A percentile compares a stretch with the other conserved stretches of the same genome.
These are phyloP conservation scores for Gnatocerus cornutus DNA, from an alignment of 2,888 invertebrate species.

Conservation along the genomic window DNA sequence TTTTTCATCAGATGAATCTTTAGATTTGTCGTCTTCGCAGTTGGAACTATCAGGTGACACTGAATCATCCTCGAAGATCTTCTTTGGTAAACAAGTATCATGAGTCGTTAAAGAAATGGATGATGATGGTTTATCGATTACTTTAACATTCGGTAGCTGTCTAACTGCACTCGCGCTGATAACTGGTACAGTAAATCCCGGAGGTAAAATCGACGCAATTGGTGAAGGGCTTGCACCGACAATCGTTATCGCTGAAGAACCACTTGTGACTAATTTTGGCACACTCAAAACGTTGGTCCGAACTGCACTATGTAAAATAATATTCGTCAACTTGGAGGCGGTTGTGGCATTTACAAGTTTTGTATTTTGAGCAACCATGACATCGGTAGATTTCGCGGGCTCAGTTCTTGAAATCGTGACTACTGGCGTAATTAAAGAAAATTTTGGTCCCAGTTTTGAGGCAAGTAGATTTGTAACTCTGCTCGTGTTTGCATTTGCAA, in stretches of 20 bases:
- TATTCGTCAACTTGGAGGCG: slow-evolving; percentile 62
- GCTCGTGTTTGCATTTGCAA: slow-evolving; percentile 27
- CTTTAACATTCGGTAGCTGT: slow-evolving; percentile 69
- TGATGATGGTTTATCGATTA: slow-evolving; percentile 71
- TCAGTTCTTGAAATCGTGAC: slow-evolving; percentile 51
- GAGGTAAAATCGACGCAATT: slow-evolving; percentile 67
- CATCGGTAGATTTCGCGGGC: slow-evolving; percentile 55
- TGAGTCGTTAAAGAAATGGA: slow-evolving; percentile 74
- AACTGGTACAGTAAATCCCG: slow-evolving; percentile 68
- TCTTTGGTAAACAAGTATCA: slow-evolving; percentile 77
- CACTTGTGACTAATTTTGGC: slow-evolving; percentile 65
- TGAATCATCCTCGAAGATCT: slow-evolving; percentile 80
- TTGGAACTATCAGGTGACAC: slow-evolving; percentile 75
- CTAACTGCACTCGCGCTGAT: slow-evolving; percentile 70
- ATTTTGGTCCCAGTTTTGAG: slow-evolving; percentile 58
- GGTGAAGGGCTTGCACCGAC: slow-evolving; percentile 68
- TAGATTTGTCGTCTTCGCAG: slow-evolving; percentile 69
- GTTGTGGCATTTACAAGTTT: slow-evolving; percentile 62
- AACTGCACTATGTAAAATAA: slow-evolving; percentile 64
- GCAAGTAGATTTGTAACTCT: slow-evolving; percentile 42
- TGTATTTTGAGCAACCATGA: slow-evolving; percentile 61
- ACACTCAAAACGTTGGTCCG: slow-evolving; percentile 65
- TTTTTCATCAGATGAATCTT: slow-evolving; percentile 64
- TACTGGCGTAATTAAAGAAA: slow-evolving; percentile 61
- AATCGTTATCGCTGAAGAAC: slow-evolving; percentile 67